Evolutionary conservation across 2,113 vertebrate species (phyloP).

Genomic region (Muscicapa adusta): DNA sequence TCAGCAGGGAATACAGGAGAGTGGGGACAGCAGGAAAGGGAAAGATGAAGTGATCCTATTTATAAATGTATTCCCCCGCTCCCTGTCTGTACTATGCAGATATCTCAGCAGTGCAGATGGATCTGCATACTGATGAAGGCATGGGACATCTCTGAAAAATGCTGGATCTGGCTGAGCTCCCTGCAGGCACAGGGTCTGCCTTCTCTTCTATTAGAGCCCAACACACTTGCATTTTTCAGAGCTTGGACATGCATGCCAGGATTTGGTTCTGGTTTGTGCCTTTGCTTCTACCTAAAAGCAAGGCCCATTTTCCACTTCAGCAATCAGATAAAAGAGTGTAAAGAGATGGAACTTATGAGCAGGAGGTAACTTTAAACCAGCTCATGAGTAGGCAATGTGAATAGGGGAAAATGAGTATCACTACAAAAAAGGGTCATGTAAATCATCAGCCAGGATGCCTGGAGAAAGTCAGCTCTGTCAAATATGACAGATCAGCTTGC

Average conservation of each 20-base stretch:
- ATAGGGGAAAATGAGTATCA: background rate
- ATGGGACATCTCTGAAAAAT: conserved; percentile 26
- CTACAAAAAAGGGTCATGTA: background rate
- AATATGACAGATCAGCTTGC: background rate
- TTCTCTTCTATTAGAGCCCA: background rate
- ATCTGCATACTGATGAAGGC: conserved; percentile 58
- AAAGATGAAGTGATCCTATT: conserved; percentile 46
- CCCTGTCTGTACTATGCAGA: conserved; percentile 46
- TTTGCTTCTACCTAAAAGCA: background rate
- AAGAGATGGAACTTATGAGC: background rate
- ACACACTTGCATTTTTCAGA: background rate
- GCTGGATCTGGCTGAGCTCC: conserved; percentile 25
- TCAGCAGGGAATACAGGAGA: background rate
- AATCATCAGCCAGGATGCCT: background rate
- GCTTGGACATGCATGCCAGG: background rate
- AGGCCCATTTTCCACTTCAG: background rate
- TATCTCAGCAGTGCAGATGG: conserved; percentile 45
- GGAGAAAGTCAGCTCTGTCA: conserved; percentile 9
- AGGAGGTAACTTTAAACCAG: background rate
- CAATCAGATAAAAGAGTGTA: background rate
- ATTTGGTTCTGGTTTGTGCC: background rate
- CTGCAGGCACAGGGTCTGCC: conserved; percentile 4
- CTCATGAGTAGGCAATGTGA: background rate
- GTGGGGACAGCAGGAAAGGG: conserved; percentile 14
- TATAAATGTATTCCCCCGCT: conserved; percentile 50